Conservation (phyloP, 2,888 invertebrate genomes). For the Cyaniris semiargus region DNA sequence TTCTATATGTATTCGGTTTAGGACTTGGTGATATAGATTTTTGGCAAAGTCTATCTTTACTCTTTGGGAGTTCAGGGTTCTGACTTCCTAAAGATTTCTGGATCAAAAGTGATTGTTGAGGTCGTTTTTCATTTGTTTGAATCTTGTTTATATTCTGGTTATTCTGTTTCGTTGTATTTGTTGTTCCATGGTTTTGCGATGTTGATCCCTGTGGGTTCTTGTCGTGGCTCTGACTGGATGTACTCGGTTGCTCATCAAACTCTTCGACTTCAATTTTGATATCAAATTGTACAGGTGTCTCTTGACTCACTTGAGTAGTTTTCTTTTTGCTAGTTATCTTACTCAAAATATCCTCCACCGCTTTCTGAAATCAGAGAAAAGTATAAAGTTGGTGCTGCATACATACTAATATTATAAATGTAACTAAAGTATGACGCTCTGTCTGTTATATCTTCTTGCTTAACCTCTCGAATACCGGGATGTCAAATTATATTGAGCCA, state of each 20-base stretch:
- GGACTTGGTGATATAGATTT: not conserved
- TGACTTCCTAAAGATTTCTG: not conserved
- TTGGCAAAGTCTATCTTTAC: not conserved
- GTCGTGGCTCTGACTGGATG: conserved; percentile 24
- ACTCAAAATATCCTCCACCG: conserved; percentile 38
- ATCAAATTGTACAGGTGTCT: conserved; percentile 39
- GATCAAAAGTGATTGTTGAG: not conserved
- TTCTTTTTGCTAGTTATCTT: conserved; percentile 36
- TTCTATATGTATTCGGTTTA: not conserved
- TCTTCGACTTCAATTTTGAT: conserved; percentile 47
- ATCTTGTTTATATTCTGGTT: not conserved
- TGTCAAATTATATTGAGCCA: no score
- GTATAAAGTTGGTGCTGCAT: not conserved
- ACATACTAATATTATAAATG: not conserved
- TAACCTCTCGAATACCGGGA: no score
- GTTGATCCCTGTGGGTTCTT: not conserved
- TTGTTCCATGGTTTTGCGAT: not conserved
- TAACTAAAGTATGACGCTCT: not conserved
- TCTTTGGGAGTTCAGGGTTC: not conserved
- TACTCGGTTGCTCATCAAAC: conserved; percentile 35
- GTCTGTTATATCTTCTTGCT: no score
- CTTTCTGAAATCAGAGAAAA: conserved; percentile 37
- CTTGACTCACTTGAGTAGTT: not conserved
- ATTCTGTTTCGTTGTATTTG: not conserved
- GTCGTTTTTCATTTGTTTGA: not conserved